These are phyloP conservation scores for Labroides dimidiatus DNA, from an alignment of 2,797 vertebrate species.

Conservation along the genomic window DNA sequence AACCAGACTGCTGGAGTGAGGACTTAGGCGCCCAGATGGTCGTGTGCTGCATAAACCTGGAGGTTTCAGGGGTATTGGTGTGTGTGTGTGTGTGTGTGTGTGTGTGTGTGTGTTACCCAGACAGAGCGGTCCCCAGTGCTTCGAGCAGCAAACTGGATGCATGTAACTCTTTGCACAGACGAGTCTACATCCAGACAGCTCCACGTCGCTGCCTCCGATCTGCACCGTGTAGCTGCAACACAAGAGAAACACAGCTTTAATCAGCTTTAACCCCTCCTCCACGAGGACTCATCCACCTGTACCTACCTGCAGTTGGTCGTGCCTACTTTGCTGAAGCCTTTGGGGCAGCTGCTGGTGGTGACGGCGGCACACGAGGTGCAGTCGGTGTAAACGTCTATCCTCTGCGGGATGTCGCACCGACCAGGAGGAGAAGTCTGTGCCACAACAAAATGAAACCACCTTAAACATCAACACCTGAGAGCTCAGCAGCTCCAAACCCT, in stretches of 20 bases:
- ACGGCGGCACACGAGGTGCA: constrained; percentile 86
- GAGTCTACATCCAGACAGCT: constrained; percentile 85
- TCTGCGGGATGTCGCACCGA: constrained; percentile 82
- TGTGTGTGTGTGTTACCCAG: constrained; percentile 79
- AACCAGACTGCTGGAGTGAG: too few species aligned
- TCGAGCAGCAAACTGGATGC: constrained; percentile 87
- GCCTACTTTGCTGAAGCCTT: constrained; percentile 70
- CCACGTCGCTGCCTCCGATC: constrained; percentile 77
- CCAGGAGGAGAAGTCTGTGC: constrained; percentile 54
- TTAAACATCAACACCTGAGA: too few species aligned
- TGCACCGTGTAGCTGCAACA: constrained; percentile 87
- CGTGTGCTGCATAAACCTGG: too few species aligned
- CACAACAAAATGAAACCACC: neutral
- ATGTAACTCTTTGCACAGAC: constrained; percentile 80
- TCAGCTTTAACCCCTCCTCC: neutral
- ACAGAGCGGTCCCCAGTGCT: constrained; percentile 91
- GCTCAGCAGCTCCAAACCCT: too few species aligned
- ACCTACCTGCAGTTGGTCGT: constrained; percentile 87
- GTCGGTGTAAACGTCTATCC: constrained; percentile 48
- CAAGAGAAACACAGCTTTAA: neutral
- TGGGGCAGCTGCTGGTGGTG: constrained; percentile 78
- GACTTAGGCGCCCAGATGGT: neutral
- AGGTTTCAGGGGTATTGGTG: neutral
- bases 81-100: neutral
- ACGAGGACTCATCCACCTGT: neutral